Conservation (phyloP, 2,113 vertebrate species). For the Eulemur rufifrons region DNA sequence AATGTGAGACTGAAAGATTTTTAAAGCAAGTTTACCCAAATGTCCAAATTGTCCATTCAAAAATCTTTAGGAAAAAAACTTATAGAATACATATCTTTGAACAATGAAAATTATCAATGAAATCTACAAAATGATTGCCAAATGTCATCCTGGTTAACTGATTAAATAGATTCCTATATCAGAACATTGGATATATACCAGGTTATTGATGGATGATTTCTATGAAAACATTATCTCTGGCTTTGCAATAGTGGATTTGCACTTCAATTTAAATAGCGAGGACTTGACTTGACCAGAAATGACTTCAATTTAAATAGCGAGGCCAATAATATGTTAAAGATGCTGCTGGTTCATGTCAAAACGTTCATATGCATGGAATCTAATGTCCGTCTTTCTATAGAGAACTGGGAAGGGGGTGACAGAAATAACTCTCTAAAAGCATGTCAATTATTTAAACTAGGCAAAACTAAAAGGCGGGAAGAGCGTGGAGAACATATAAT, state of each 20-base stretch:
- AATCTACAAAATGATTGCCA: background rate
- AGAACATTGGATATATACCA: background rate
- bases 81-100: background rate
- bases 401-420: background rate
- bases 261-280: background rate
- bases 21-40: background rate
- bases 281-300: background rate
- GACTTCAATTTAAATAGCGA: background rate
- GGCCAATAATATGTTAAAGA: background rate
- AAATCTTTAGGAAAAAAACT: background rate
- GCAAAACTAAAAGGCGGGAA: background rate
- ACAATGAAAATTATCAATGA: background rate
- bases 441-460: background rate
- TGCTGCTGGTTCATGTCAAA: background rate
- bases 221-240: background rate
- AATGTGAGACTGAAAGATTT: background rate
- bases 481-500: background rate
- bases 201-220: background rate
- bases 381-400: background rate
- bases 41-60: background rate
- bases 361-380: background rate
- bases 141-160: background rate
- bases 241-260: background rate
- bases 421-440: background rate
- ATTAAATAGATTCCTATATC: background rate